phyloP scores from a whole-genome alignment of 2,797 vertebrate species.

The Tolypeutes matacus region DNA sequence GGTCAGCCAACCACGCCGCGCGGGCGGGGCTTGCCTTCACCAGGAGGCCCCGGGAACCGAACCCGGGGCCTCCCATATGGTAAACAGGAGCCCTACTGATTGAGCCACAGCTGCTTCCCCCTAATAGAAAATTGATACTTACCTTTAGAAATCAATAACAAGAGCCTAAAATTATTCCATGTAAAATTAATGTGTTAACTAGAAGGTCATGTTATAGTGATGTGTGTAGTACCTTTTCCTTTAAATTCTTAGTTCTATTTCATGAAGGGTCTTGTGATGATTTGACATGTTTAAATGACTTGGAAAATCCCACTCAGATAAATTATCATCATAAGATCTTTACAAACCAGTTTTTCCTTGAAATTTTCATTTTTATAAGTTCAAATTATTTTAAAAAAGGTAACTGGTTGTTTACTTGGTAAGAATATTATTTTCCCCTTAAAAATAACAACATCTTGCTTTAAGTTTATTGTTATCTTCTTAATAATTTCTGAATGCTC shows the following conservation, averaged over 20 bases:
- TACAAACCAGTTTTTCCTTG: conserved; percentile 38
- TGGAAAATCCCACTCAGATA: conserved; percentile 17
- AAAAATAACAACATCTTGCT: not conserved
- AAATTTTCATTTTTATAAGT: conserved; percentile 26
- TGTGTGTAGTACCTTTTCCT: not conserved
- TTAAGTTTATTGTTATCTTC: conserved; percentile 8
- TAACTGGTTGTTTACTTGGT: conserved; percentile 41
- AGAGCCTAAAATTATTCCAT: conserved; percentile 47
- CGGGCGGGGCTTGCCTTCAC: too few relatives aligned
- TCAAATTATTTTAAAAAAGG: conserved; percentile 50
- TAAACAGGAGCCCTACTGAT: too few relatives aligned
- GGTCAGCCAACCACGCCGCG: too few relatives aligned
- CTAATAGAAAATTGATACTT: conserved; percentile 37
- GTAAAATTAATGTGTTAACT: conserved; percentile 24
- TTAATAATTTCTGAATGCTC: conserved; percentile 12
- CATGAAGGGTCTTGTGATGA: conserved; percentile 30
- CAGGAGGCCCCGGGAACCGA: too few relatives aligned
- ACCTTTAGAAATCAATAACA: conserved; percentile 55
- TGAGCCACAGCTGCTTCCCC: too few relatives aligned
- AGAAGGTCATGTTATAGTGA: not conserved
- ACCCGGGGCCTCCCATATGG: too few relatives aligned
- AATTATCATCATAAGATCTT: conserved; percentile 1
- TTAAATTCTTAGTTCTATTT: conserved; percentile 42
- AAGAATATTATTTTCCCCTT: conserved; percentile 31
- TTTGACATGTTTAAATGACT: conserved; percentile 54